These are phyloP conservation scores for Cinara cedri DNA, from an alignment of 2,888 invertebrate species.

Conservation along the genomic window DNA sequence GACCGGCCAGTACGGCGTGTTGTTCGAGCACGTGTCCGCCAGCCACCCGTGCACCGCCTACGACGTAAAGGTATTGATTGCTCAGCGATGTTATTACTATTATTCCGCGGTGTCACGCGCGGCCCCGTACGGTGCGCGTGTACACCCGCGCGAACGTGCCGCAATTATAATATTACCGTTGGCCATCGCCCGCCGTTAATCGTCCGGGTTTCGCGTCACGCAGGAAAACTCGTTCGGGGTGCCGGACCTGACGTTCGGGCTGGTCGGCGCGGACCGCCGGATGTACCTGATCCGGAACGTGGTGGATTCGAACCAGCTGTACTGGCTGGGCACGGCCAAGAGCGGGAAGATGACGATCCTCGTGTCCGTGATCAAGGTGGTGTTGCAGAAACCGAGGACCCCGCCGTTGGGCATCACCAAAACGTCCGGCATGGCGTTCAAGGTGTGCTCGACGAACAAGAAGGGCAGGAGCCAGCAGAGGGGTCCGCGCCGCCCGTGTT, in stretches of 20 bases:
- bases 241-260: conserved; percentile 12
- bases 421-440: neutral
- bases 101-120: too few relatives aligned
- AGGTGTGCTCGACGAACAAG: neutral
- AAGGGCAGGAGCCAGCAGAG: neutral
- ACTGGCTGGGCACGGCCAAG: conserved; percentile 20
- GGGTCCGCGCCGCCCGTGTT: neutral
- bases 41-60: conserved; percentile 16
- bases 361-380: conserved; percentile 30
- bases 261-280: neutral
- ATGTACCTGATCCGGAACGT: conserved; percentile 16
- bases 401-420: neutral
- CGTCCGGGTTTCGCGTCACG: neutral
- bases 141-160: too few relatives aligned
- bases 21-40: conserved; percentile 1
- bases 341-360: neutral
- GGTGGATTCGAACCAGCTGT: neutral
- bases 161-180: too few relatives aligned
- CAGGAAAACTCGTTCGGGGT: conserved; percentile 17
- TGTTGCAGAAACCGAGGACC: neutral
- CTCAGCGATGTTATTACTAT: too few relatives aligned
- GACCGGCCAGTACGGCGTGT: neutral
- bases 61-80: conserved; percentile 6
- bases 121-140: too few relatives aligned
- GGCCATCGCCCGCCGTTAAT: neutral